A percentile compares a stretch with the other conserved stretches of the same genome.
phyloP scores from a whole-genome alignment of 53 echinoderm and acorn worm species.

The Temnopleurus reevesii region DNA sequence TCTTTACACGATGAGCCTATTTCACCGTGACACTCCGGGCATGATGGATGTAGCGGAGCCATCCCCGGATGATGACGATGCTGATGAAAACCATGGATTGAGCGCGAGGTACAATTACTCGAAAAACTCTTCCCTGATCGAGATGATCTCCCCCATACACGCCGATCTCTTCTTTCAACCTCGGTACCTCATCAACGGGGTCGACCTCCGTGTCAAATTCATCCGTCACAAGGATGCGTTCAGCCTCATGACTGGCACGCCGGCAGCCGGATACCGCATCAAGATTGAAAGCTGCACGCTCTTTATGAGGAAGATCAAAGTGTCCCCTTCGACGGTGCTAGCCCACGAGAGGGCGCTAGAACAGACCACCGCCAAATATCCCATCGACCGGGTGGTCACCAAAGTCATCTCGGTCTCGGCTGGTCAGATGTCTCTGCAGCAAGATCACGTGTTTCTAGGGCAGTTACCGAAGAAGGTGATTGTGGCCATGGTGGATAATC shows the following conservation, averaged over 20 bases:
- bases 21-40: not conserved
- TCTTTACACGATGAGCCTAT: not conserved
- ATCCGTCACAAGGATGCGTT: slow-evolving; percentile 15
- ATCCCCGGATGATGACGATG: not conserved
- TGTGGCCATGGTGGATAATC: slow-evolving; percentile 48
- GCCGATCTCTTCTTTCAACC: slow-evolving; percentile 46
- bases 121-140: not conserved
- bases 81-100: slow-evolving; percentile 1
- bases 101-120: not conserved
- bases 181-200: slow-evolving; percentile 35
- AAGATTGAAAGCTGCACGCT: slow-evolving; percentile 27
- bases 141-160: slow-evolving; percentile 43
- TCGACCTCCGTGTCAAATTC: slow-evolving; percentile 26
- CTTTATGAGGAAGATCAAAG: slow-evolving; percentile 9
- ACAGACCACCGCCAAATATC: slow-evolving; percentile 26
- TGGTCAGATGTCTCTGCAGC: slow-evolving; percentile 59
- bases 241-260: not conserved
- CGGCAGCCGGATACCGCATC: not conserved
- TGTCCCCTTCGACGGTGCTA: not conserved
- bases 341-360: slow-evolving; percentile 35
- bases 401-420: slow-evolving; percentile 13
- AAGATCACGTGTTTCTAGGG: slow-evolving; percentile 60
- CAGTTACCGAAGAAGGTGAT: slow-evolving; percentile 16
- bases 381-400: slow-evolving; percentile 24
- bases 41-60: not conserved